These are phyloP conservation scores for Crypturellus tataupa DNA, from an alignment of 2,797 vertebrate genomes.

Conservation along the genomic window DNA sequence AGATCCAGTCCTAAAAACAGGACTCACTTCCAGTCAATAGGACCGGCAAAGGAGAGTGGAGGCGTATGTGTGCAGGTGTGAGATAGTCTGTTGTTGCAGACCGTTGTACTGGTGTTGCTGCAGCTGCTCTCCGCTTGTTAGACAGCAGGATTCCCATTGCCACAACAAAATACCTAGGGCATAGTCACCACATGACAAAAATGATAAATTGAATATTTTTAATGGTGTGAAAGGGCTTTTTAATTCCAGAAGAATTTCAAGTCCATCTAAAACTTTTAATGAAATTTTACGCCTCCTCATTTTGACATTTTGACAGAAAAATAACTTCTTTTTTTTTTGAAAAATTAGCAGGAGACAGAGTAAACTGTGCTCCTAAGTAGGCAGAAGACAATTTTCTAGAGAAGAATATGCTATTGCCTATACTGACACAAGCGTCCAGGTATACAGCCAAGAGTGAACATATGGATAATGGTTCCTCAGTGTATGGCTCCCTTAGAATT, in stretches of 20 bases:
- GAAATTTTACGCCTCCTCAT: neutral
- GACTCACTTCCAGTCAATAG: neutral
- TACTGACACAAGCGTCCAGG: neutral
- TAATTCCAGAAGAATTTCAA: neutral
- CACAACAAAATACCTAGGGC: neutral
- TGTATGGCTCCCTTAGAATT: neutral
- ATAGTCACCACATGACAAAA: neutral
- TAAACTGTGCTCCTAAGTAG: neutral
- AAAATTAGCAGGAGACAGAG: neutral
- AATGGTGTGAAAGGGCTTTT: neutral
- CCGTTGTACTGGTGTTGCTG: neutral
- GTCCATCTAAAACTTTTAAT: constrained; percentile 1
- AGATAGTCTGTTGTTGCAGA: neutral
- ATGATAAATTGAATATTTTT: neutral
- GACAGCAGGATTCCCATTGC: neutral
- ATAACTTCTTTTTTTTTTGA: neutral
- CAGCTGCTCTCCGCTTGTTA: neutral
- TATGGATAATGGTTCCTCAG: neutral
- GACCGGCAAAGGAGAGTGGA: neutral
- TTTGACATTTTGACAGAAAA: constrained; percentile 33
- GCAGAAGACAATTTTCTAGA: neutral
- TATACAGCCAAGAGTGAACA: neutral
- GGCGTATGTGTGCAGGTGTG: fast-evolving
- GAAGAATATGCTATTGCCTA: neutral
- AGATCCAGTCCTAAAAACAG: neutral